These are phyloP conservation scores for Drosophila pectinifera DNA, from an alignment of 1,140 invertebrate genomes.

Conservation along the genomic window DNA sequence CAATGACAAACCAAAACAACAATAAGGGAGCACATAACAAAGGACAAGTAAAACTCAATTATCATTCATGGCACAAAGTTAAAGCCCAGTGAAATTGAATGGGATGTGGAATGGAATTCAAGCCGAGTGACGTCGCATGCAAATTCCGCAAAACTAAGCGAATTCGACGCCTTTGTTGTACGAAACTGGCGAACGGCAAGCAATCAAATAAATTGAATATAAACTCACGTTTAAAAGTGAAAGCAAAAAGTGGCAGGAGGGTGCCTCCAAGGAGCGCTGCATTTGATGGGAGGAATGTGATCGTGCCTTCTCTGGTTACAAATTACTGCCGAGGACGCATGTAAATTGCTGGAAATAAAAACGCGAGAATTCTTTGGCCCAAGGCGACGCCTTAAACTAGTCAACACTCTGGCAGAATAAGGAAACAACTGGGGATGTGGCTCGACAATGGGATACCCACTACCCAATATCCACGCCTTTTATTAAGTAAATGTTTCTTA, in stretches of 20 bases:
- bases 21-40: slow-evolving; percentile 28
- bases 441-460: slow-evolving; percentile 5
- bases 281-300: slow-evolving; percentile 18
- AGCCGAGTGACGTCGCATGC: slow-evolving; percentile 57
- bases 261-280: slow-evolving; percentile 31
- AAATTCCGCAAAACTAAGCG: slow-evolving; percentile 44
- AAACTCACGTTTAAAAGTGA: slow-evolving; percentile 71
- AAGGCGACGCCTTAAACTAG: slow-evolving; percentile 66
- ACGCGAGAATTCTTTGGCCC: slow-evolving; percentile 23
- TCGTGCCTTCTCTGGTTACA: slow-evolving; percentile 53
- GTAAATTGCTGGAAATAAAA: slow-evolving; percentile 66
- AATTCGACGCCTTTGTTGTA: slow-evolving; percentile 45
- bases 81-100: slow-evolving; percentile 61
- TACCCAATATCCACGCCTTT: background rate
- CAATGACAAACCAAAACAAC: slow-evolving; percentile 45
- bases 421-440: slow-evolving; percentile 3
- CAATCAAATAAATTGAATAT: slow-evolving; percentile 75
- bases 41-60: slow-evolving; percentile 63
- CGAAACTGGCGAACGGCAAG: slow-evolving; percentile 29
- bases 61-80: slow-evolving; percentile 73
- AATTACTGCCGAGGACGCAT: slow-evolving; percentile 67
- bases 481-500: no score
- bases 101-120: slow-evolving; percentile 45
- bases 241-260: slow-evolving; percentile 41
- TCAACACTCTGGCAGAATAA: slow-evolving; percentile 49